These are phyloP conservation scores for Zaprionus lineosus DNA, from an alignment of 2,888 invertebrate species.

Conservation along the genomic window DNA sequence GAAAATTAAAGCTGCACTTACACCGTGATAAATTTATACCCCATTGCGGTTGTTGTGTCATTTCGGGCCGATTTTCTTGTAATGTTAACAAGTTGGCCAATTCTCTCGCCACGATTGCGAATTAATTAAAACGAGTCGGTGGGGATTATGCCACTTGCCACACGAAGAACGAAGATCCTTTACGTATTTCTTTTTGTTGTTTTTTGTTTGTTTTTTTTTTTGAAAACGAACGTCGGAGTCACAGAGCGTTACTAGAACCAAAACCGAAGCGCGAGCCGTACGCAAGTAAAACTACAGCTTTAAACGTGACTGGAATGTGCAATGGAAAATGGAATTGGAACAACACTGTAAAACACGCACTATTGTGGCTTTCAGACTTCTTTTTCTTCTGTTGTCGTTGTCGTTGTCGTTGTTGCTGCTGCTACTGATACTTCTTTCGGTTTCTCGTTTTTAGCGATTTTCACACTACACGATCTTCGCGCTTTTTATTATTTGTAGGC, in stretches of 20 bases:
- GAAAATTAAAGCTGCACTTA: constrained; percentile 67
- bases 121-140: constrained; percentile 18
- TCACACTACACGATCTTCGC: constrained; percentile 55
- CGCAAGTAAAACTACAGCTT: constrained; percentile 43
- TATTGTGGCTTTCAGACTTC: constrained; percentile 26
- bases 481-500: constrained; percentile 45
- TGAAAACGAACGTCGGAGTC: no score
- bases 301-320: constrained; percentile 41
- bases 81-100: constrained; percentile 56
- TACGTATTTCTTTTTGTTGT: constrained; percentile 1
- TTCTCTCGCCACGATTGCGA: constrained; percentile 71
- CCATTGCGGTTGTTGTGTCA: constrained; percentile 81
- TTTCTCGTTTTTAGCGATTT: constrained; percentile 38
- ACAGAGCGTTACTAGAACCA: no score
- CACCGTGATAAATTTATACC: constrained; percentile 79
- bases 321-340: constrained; percentile 29
- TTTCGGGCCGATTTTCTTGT: constrained; percentile 58
- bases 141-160: constrained; percentile 13
- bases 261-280: no score
- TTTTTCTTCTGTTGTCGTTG: constrained; percentile 20
- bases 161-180: constrained; percentile 37
- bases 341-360: constrained; percentile 47
- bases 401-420: constrained; percentile 7
- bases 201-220: constrained; percentile 21
- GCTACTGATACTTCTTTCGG: constrained; percentile 7